Conservation (phyloP, 2,888 invertebrate genomes). For the Prosopocoilus inquinatus region DNA sequence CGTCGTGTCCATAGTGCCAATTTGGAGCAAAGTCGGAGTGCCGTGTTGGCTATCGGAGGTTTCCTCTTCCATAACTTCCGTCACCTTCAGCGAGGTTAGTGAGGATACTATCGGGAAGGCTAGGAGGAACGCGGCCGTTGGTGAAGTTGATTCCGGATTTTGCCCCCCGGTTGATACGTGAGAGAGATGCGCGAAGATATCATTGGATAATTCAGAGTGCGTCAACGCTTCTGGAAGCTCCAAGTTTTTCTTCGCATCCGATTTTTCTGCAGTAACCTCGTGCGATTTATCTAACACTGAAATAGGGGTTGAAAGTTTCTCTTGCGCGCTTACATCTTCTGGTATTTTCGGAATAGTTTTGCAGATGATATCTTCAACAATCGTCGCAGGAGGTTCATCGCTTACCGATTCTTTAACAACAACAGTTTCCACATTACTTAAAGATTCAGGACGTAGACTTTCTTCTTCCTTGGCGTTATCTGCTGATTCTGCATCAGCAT, state of each 20-base stretch:
- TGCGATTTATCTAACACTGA: too few relatives aligned
- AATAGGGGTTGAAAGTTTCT: too few relatives aligned
- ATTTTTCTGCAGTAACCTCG: too few relatives aligned
- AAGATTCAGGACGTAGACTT: too few relatives aligned
- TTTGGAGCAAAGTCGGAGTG: slow-evolving; percentile 52
- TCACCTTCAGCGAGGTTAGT: slow-evolving; percentile 55
- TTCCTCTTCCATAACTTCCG: slow-evolving; percentile 57
- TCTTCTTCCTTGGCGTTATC: too few relatives aligned
- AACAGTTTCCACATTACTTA: too few relatives aligned
- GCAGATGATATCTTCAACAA: not conserved
- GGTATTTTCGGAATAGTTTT: too few relatives aligned
- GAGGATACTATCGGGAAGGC: slow-evolving; percentile 72
- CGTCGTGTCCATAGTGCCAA: slow-evolving; percentile 48
- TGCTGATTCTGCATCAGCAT: too few relatives aligned
- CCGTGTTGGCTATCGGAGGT: slow-evolving; percentile 50
- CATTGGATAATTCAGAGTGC: slow-evolving; percentile 58
- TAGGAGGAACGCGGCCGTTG: slow-evolving; percentile 74
- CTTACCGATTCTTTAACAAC: not conserved
- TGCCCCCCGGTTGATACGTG: slow-evolving; percentile 57
- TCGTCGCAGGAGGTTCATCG: not conserved
- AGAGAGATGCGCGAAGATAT: slow-evolving; percentile 58
- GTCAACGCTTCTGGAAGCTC: slow-evolving; percentile 13
- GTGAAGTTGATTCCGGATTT: slow-evolving; percentile 64
- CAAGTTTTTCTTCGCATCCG: not conserved
- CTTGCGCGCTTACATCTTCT: too few relatives aligned